Percentiles rank a stretch among this genome's conserved stretches.
phyloP scores from a whole-genome alignment of 2,797 vertebrate genomes.

The Siniperca obscura region DNA sequence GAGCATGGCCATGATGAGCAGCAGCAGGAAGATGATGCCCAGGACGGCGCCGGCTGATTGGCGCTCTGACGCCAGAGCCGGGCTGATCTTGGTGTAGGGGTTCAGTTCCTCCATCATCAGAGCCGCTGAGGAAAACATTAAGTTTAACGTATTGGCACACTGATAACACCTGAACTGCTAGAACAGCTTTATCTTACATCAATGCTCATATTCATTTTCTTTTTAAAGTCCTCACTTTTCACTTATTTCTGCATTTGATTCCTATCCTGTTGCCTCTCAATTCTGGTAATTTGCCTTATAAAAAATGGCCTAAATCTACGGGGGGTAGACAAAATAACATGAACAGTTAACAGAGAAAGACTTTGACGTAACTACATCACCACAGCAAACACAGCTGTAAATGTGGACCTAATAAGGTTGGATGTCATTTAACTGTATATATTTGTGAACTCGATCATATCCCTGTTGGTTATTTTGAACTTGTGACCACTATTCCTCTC shows the following conservation, averaged over 20 bases:
- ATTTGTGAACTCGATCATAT: background rate
- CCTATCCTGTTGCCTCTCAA: background rate
- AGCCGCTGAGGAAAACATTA: slow-evolving; percentile 84
- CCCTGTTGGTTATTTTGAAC: background rate
- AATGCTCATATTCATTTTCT: background rate
- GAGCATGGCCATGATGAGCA: slow-evolving; percentile 93
- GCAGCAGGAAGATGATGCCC: slow-evolving; percentile 93
- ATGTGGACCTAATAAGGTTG: background rate
- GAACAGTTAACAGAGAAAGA: background rate
- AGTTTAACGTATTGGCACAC: background rate
- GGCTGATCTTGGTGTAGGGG: slow-evolving; percentile 99
- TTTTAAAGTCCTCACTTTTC: no score
- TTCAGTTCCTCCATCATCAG: slow-evolving; percentile 99
- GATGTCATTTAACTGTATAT: background rate
- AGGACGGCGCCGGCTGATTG: slow-evolving; percentile 94
- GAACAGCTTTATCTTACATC: background rate
- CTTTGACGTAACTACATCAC: background rate
- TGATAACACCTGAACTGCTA: background rate
- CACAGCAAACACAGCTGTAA: background rate
- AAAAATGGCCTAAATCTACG: background rate
- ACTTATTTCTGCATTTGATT: background rate
- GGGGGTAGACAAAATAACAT: background rate
- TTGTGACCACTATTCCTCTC: background rate
- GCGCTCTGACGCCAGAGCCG: slow-evolving; percentile 92
- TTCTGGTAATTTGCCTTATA: background rate